Conservation (phyloP, 1,140 invertebrate species). For the Drosophila ercepeae region DNA sequence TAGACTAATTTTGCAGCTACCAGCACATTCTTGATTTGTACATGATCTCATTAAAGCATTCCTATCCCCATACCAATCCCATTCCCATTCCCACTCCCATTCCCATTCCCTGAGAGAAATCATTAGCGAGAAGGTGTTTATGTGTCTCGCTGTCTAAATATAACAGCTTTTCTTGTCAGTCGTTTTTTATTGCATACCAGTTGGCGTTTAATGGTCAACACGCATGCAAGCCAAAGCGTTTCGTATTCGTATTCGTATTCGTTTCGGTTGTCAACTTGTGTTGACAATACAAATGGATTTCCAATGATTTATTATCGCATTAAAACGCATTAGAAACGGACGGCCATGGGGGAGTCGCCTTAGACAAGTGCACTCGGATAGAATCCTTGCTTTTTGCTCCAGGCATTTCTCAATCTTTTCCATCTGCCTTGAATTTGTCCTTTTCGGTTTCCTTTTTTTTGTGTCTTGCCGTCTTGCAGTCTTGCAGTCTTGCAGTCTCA, state of each 20-base stretch:
- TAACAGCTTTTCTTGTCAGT: conserved; percentile 51
- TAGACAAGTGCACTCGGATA: conserved; percentile 9
- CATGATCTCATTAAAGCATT: not conserved
- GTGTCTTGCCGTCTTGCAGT: conserved; percentile 17
- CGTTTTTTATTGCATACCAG: conserved; percentile 61
- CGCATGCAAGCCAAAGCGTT: conserved; percentile 55
- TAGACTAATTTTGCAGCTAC: not conserved
- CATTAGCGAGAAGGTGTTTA: conserved; percentile 66
- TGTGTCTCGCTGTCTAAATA: conserved; percentile 52
- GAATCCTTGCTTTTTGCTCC: not conserved
- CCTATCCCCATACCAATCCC: not conserved
- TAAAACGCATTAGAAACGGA: conserved; percentile 71
- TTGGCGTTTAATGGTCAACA: conserved; percentile 61
- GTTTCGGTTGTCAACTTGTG: conserved; percentile 68
- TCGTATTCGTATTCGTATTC: conserved; percentile 8
- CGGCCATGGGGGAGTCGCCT: not conserved
- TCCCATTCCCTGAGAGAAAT: conserved; percentile 8
- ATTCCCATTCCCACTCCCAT: not conserved
- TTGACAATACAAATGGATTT: conserved; percentile 82
- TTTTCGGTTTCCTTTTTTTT: conserved; percentile 5
- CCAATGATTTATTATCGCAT: conserved; percentile 82
- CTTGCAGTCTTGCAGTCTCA: conserved; percentile 38
- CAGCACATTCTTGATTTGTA: not conserved
- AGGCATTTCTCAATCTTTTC: conserved; percentile 16
- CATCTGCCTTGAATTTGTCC: not conserved